Percentiles rank a stretch among this genome's conserved stretches.
phyloP scores from a whole-genome alignment of 2,797 vertebrate genomes.

The Babyrousa celebensis region DNA sequence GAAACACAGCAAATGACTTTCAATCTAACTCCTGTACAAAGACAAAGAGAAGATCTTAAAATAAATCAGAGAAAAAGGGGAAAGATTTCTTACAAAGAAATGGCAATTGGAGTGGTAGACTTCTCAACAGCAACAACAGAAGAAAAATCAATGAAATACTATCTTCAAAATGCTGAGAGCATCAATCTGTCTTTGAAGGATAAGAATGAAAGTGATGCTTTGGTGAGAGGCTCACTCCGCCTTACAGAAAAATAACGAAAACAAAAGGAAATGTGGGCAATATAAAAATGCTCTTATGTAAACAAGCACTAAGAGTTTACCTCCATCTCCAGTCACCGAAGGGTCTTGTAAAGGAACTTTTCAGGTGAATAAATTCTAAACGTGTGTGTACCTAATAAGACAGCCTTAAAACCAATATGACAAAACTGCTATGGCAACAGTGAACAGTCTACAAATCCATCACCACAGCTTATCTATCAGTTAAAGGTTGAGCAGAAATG shows the following conservation, averaged over 20 bases:
- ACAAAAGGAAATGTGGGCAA: neutral
- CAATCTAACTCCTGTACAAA: neutral
- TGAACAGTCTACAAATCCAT: neutral
- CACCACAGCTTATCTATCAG: neutral
- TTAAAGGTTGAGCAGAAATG: neutral
- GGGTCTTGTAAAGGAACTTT: neutral
- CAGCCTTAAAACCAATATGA: neutral
- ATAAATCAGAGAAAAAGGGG: neutral
- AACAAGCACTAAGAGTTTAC: neutral
- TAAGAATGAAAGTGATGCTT: neutral
- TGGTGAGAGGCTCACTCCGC: neutral
- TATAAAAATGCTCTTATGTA: neutral
- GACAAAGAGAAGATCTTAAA: neutral
- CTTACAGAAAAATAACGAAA: neutral
- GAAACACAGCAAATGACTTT: neutral
- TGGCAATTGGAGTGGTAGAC: neutral
- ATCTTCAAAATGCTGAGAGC: neutral
- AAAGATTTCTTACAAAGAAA: neutral
- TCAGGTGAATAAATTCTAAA: neutral
- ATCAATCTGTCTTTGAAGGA: neutral
- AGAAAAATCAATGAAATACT: neutral
- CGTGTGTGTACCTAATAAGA: neutral
- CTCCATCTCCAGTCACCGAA: neutral
- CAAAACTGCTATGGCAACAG: neutral
- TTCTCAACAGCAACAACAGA: neutral